Evolutionary conservation across 2,888 invertebrate genomes (phyloP).

Genomic region (Lagria hirta): DNA sequence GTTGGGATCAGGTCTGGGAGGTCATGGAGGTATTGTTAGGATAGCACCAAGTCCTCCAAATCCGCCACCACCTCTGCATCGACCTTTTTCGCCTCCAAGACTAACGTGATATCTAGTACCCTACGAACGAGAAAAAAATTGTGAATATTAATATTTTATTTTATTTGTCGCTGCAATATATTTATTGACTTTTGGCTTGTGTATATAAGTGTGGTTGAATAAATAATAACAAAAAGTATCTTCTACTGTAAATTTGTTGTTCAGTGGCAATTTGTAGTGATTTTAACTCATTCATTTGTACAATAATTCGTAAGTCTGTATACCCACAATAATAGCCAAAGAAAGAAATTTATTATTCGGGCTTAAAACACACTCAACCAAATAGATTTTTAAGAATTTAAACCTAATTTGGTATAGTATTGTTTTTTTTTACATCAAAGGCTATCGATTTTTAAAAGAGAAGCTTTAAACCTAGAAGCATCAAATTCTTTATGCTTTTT

Average conservation of each 20-base stretch:
- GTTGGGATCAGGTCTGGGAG: constrained; percentile 37
- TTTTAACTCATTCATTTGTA: too few species aligned
- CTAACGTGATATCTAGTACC: constrained; percentile 54
- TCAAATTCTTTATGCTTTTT: too few species aligned
- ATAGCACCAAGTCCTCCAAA: constrained; percentile 50
- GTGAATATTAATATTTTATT: constrained; percentile 30
- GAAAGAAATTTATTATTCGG: too few species aligned
- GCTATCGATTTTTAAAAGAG: too few species aligned
- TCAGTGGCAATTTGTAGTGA: constrained; percentile 44
- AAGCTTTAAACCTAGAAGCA: too few species aligned
- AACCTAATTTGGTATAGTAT: too few species aligned
- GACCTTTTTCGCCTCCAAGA: constrained; percentile 54
- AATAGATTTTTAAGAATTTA: too few species aligned
- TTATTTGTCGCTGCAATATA: constrained; percentile 39
- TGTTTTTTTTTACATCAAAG: too few species aligned
- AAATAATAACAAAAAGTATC: too few species aligned
- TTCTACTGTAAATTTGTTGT: constrained; percentile 33
- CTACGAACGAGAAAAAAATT: constrained; percentile 35
- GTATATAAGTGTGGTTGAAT: constrained; percentile 27
- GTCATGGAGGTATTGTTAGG: constrained; percentile 50
- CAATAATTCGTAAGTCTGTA: too few species aligned
- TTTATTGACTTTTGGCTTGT: constrained; percentile 24
- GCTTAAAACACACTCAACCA: too few species aligned
- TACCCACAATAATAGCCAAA: too few species aligned
- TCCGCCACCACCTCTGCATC: constrained; percentile 47